Evolutionary conservation across 2,113 vertebrate species (phyloP), one percentile per base, ranked within the genome.

Genomic region (Struthio camelus): DNA sequence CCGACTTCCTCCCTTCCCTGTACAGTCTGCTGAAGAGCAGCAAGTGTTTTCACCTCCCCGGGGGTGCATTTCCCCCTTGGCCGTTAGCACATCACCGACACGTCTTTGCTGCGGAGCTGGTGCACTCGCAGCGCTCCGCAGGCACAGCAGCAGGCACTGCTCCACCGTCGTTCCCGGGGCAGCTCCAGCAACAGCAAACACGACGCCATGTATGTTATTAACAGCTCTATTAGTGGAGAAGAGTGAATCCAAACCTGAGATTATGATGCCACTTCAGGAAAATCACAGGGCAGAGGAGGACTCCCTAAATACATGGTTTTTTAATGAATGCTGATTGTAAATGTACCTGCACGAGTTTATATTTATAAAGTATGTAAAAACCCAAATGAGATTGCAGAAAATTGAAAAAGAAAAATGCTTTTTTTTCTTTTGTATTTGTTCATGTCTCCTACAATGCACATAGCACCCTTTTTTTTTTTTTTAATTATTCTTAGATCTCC

Each of bases 401-500:
- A 75, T 1, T 38, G 38, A 85, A 75, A 69, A 89, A 82, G 69
- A 75, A 73, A 94, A 87, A 81, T 1, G 1, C n/a, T n/a, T 36
- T 82, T 81, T 84, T 82, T 61, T 50, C 19, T 27, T 36, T 85
- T 44, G 56, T 36, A 40, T 61, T 80, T 91, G 56, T 14, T 65
- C 94, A 69, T 22, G 1, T 20, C 75, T 75, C 40, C 58, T 59
- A 14, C 76, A 34, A 64, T 7, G 77, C 61, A 80, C 14, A 11
- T 65, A 82, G 65, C 54, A 72, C 75, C 73, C 62, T 36, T 1
- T 38, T n/a, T 59, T 79, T 95, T 23, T 64, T 71, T 87, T 81
- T 81, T n/a, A n/a, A n/a, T n/a, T n/a, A n/a, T 92, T 95, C 93
- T 96, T 82, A 50, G 66, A 73, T 93, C 70, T 90, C 92, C 65